These are phyloP conservation scores for Eupsilia transversa DNA, from an alignment of 2,888 invertebrate species.

Conservation along the genomic window DNA sequence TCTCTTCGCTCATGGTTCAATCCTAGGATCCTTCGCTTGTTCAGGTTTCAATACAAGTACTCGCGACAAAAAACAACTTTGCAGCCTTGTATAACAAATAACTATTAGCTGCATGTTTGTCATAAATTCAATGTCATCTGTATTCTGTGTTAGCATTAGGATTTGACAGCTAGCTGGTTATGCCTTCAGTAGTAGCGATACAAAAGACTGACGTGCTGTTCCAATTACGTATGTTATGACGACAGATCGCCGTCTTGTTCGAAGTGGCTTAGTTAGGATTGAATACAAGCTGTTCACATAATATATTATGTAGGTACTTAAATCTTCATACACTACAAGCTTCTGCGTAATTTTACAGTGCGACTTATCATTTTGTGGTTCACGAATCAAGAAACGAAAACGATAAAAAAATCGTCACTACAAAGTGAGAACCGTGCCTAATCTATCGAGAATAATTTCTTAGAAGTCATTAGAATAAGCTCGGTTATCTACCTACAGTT, in stretches of 20 bases:
- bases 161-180: not conserved
- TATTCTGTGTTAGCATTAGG: not conserved
- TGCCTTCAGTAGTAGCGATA: not conserved
- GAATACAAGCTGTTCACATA: not conserved
- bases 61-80: too few relatives aligned
- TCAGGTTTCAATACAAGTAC: too few relatives aligned
- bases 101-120: too few relatives aligned
- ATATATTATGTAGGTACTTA: too few relatives aligned
- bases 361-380: not conserved
- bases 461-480: constrained; percentile 30
- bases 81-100: too few relatives aligned
- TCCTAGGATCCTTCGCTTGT: too few relatives aligned
- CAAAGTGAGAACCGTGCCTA: not conserved
- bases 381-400: not conserved
- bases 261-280: too few relatives aligned
- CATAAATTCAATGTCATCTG: too few relatives aligned
- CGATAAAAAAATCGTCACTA: not conserved
- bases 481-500: constrained; percentile 25
- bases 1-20: too few relatives aligned
- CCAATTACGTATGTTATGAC: not conserved
- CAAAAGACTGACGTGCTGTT: not conserved
- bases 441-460: constrained; percentile 6
- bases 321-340: not conserved
- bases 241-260: not conserved
- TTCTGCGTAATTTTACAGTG: not conserved